Base-by-base conservation (phyloP, 1,140 invertebrate species). In the Stegodyphus mimosarum region DNA sequence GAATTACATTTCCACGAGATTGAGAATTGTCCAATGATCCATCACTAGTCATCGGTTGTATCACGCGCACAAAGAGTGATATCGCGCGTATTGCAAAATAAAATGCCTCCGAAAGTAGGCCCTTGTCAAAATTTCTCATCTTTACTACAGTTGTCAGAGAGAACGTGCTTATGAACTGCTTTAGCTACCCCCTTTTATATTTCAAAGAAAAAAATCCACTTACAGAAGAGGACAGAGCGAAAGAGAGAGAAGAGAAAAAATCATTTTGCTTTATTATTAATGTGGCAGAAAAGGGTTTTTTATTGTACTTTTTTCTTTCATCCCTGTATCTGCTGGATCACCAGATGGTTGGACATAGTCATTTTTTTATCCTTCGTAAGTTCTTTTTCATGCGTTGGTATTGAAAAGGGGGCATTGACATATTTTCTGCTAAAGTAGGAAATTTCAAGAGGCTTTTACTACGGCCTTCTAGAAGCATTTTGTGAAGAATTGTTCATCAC, bases 221-320 rank as follows among this genome's bases (percentile, higher is more conserved):
- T 83, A 83, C 73, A 55, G 71, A 60, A 74, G 66, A 17, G 80
- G 71, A 52, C 64, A 80, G 78, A 78, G 33, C 33, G 33, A 33
- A 3, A 33, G 69, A 78, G 69, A 51, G 15, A 64, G 67, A 71
- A 52, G 49, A 50, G 69, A 83, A 83, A 83, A 83, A 83, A 83
- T 83, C 80, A 83, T 83, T 83, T 83, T 74, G 80, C 80, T 83
- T 83, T 83, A 83, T 83, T 83, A 83, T 83, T 83, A 83, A 83
- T 83, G 80, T 74, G 80, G 80, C 73, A 83, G 80, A 83, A 73
- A 66, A 53, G 80, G 60, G 49, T 64, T 72, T 74, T 79, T 83
- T 74, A 72, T 73, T 72, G 33, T 74, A 66, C 63, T 63, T 53
- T 83, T 66, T 67, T 50, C 71, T 83, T 83, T 83, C 71, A 83